Conservation (phyloP, 2,888 invertebrate species). For the Acronicta leporina region DNA sequence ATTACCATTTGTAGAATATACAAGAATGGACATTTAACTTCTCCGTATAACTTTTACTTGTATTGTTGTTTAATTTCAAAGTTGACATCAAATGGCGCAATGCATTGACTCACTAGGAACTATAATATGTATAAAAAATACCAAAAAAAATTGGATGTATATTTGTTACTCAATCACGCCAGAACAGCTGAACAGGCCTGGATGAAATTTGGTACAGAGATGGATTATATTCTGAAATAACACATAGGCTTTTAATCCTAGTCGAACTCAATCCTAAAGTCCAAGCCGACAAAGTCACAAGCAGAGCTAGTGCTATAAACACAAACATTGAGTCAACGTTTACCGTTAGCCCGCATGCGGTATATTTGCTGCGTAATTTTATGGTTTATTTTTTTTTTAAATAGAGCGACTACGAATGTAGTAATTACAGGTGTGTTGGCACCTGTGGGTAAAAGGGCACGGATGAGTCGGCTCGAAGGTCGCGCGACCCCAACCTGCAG, state of each 20-base stretch:
- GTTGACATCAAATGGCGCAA: conserved; percentile 3
- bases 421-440: conserved; percentile 79
- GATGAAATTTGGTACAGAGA: no score
- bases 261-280: no score
- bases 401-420: conserved; percentile 59
- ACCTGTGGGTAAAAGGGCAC: conserved; percentile 78
- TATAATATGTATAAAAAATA: no score
- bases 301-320: conserved; percentile 18
- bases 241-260: no score
- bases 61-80: conserved; percentile 9
- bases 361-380: conserved; percentile 18
- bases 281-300: no score
- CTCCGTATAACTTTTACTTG: conserved; percentile 16
- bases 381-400: conserved; percentile 45
- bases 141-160: no score
- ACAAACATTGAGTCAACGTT: conserved; percentile 47
- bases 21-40: conserved; percentile 5
- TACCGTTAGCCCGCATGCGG: conserved; percentile 55
- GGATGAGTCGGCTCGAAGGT: conserved; percentile 67
- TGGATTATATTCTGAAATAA: no score
- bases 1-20: conserved; percentile 4
- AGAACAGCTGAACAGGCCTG: no score
- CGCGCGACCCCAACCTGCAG: conserved; percentile 62
- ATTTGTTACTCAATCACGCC: no score
- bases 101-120: conserved; percentile 2